Evolutionary conservation across 2,888 invertebrate genomes (phyloP).

Genomic region (Acholoe squamosa): DNA sequence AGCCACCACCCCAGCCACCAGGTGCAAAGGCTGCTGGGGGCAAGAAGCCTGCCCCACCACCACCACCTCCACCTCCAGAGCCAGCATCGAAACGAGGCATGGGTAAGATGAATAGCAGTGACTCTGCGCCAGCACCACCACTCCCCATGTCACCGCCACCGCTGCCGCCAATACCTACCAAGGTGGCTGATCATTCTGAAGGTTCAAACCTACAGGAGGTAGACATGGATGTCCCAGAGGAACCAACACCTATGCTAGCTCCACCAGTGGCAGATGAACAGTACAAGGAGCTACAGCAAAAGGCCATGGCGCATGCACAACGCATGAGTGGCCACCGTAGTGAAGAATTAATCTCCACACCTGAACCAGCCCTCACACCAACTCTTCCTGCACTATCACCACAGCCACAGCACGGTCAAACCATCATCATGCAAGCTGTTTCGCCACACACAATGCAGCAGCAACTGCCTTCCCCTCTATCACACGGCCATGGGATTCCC

Average conservation of each 20-base stretch:
- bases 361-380: constrained; percentile 48
- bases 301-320: constrained; percentile 92
- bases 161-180: constrained; percentile 14
- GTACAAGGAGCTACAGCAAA: constrained; percentile 84
- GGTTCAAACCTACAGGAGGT: constrained; percentile 8
- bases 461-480: constrained; percentile 40
- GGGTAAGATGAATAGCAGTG: not conserved
- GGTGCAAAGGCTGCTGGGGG: not conserved
- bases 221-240: constrained; percentile 33
- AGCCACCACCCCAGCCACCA: constrained; percentile 64
- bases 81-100: constrained; percentile 11
- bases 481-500: constrained; percentile 45
- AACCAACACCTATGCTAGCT: constrained; percentile 73
- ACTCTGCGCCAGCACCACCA: constrained; percentile 45
- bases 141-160: constrained; percentile 64
- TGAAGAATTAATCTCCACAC: not conserved
- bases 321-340: constrained; percentile 86
- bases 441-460: constrained; percentile 48
- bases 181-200: not conserved
- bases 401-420: constrained; percentile 41
- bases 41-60: constrained; percentile 58
- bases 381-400: constrained; percentile 14
- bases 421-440: constrained; percentile 3
- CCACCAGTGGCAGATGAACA: constrained; percentile 81
- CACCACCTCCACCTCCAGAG: constrained; percentile 61